Evolutionary conservation across 2,113 vertebrate genomes (phyloP).

Genomic region (Muscicapa adusta): DNA sequence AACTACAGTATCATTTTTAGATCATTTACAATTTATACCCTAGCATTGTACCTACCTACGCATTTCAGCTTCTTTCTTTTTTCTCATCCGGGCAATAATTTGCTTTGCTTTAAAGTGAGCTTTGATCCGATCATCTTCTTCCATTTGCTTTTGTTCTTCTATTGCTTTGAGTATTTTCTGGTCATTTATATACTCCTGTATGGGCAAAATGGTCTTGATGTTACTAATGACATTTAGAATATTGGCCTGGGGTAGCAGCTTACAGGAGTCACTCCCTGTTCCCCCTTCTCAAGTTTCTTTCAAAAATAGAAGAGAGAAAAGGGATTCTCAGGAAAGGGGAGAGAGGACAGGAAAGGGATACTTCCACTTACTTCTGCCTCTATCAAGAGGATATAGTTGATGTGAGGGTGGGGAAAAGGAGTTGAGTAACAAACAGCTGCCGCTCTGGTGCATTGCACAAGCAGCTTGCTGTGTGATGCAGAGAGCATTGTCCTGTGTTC

Average conservation of each 20-base stretch:
- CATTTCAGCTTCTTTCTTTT: constrained; percentile 81
- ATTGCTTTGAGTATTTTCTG: constrained; percentile 77
- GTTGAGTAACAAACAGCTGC: neutral
- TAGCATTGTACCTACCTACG: constrained; percentile 27
- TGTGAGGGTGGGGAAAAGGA: neutral
- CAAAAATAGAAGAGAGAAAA: neutral
- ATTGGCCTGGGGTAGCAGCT: neutral
- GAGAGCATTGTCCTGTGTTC: neutral
- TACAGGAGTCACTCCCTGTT: neutral
- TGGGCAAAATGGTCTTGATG: neutral
- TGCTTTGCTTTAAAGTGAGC: constrained; percentile 80
- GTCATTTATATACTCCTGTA: constrained; percentile 78
- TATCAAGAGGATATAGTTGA: neutral
- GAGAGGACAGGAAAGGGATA: neutral
- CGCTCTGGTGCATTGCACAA: neutral
- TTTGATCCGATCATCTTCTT: constrained; percentile 80
- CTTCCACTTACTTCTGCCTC: neutral
- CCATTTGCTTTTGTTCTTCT: constrained; percentile 75
- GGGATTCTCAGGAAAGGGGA: neutral
- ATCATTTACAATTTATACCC: neutral
- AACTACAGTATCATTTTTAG: neutral
- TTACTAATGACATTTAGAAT: neutral
- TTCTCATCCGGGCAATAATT: constrained; percentile 77
- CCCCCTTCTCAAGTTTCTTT: neutral
- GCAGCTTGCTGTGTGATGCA: neutral